Evolutionary conservation across 2,888 invertebrate genomes (phyloP).

Genomic region (Synanthedon formicaeformis): DNA sequence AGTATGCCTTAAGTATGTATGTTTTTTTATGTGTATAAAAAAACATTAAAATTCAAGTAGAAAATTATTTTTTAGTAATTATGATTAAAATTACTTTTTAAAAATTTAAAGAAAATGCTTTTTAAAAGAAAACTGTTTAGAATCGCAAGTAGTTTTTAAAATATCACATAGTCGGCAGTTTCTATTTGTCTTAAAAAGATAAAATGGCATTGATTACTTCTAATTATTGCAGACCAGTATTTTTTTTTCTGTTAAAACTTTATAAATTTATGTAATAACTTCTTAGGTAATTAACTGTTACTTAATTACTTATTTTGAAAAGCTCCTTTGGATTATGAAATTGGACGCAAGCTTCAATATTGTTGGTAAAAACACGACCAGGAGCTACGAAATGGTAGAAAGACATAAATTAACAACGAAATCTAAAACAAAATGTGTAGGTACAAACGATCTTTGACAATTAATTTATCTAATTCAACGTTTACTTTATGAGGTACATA

Average conservation of each 20-base stretch:
- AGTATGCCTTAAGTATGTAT: too few species aligned
- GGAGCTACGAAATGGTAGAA: neutral
- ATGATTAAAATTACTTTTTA: too few species aligned
- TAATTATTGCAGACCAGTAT: conserved; percentile 17
- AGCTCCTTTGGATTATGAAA: neutral
- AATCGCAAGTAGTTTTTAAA: too few species aligned
- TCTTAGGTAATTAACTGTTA: neutral
- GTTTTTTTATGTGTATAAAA: too few species aligned
- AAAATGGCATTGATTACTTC: conserved; percentile 11
- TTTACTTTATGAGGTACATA: conserved; percentile 80
- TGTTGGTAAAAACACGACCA: neutral
- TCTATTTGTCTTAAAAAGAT: conserved; percentile 17
- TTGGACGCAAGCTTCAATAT: neutral
- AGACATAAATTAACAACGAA: conserved; percentile 17
- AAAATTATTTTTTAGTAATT: too few species aligned
- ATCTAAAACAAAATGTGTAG: conserved; percentile 43
- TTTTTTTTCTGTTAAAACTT: conserved; percentile 6
- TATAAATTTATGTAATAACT: neutral
- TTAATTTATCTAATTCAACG: conserved; percentile 62
- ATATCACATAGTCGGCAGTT: conserved; percentile 27
- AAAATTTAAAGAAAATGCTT: too few species aligned
- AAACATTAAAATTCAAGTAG: too few species aligned
- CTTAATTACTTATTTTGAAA: neutral
- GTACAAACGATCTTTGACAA: conserved; percentile 41
- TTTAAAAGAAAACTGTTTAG: too few species aligned